Conservation (phyloP, 2,797 vertebrate genomes). For the Liparis tanakae region DNA sequence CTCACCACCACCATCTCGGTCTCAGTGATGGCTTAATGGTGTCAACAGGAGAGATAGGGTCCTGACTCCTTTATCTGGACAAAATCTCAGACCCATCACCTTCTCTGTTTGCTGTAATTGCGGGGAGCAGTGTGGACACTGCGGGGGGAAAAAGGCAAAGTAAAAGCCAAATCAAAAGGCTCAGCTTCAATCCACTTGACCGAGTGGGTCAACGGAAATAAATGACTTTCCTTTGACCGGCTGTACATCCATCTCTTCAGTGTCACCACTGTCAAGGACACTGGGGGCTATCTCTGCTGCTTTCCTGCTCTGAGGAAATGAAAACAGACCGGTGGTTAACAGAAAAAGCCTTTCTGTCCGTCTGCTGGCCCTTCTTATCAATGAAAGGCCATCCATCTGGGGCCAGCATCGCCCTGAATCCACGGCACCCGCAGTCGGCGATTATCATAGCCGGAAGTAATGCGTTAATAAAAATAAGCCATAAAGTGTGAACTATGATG, state of each 20-base stretch:
- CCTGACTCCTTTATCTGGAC: constrained; percentile 79
- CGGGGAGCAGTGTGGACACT: constrained; percentile 75
- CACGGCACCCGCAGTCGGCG: constrained; percentile 30
- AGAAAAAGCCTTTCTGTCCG: constrained; percentile 23
- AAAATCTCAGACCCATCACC: constrained; percentile 82
- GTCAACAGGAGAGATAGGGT: constrained; percentile 80
- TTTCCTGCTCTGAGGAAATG: constrained; percentile 66
- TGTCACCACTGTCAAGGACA: constrained; percentile 83
- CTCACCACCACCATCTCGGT: constrained; percentile 33
- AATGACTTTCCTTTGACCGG: constrained; percentile 86
- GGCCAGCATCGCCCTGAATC: constrained; percentile 1
- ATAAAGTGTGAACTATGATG: constrained; percentile 32
- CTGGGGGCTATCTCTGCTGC: constrained; percentile 62
- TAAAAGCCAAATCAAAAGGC: constrained; percentile 82
- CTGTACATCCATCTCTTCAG: constrained; percentile 81
- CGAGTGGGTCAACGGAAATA: constrained; percentile 86
- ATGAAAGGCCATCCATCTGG: constrained; percentile 46
- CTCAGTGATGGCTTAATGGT: constrained; percentile 79
- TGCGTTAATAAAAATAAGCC: constrained; percentile 12
- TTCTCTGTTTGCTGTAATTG: constrained; percentile 87
- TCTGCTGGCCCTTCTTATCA: constrained; percentile 50
- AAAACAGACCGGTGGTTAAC: constrained; percentile 67
- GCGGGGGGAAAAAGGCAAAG: constrained; percentile 67
- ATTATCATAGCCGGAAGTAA: constrained; percentile 40
- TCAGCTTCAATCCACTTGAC: constrained; percentile 90